Base-by-base conservation (phyloP, 2,888 invertebrate genomes). In the Tryphoninae sp. region DNA sequence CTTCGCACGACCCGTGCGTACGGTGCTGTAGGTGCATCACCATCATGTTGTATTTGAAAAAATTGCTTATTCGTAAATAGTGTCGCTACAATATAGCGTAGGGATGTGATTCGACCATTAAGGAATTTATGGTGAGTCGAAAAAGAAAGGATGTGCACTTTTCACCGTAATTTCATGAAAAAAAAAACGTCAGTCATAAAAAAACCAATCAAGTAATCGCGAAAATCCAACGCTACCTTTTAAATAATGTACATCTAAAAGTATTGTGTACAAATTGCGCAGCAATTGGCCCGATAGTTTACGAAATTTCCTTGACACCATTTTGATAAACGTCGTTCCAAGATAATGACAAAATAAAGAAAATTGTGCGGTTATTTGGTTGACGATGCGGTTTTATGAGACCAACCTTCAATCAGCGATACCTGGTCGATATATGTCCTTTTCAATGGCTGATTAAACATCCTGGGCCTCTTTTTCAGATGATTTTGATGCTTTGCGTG, bases 401-500 rank as follows among this genome's bases (percentile, higher is more conserved):
- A 9, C 58, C 42, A 40, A 53, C 16, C 42, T 74, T 74, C 42
- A 53, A 78, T 65, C 69, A 76, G 26, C 67, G 58, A 75, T 75
- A 51, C 67, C 16, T 69, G 61, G 69, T n/a, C 61, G 45, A 59
- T 61, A 77, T n/a, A 51, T 22, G 58, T 2, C 51, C 33, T 49
- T 40, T 69, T 69, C 61, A 0, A 69, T 49, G 71, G 26, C 68
- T 77, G 9, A 26, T 22, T 77, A 64, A 77, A 69, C 58, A 55
- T 77, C 45, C 22, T 58, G 77, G 61, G 61, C 49, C 40, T 77
- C 40, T 58, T 68, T 77, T 77, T 68, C 61, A 19, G 59, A 33
- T n/a, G 13, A 40, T 71, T n/a, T 51, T 53, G 33, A 33, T 16
- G 67, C 53, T 45, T n/a, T 13, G 16, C 9, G 40, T 33, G 13